Evolutionary conservation across 2,888 invertebrate genomes (phyloP), one percentile per base, ranked within the genome.

Genomic region (Atethmia centrago): DNA sequence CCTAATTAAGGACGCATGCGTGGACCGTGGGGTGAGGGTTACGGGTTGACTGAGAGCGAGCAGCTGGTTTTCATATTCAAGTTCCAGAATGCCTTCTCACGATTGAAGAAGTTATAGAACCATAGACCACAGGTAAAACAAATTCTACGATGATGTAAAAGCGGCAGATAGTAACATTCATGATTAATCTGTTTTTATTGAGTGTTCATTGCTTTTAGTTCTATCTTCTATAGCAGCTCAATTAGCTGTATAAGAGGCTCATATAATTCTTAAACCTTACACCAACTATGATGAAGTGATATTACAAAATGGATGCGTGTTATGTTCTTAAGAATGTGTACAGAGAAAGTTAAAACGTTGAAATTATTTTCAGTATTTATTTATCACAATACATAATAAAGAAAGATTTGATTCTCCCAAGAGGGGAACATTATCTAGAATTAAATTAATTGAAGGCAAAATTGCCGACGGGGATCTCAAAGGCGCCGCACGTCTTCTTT

Each of bases 1-100:
- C 95, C 95, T 96, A 96, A 96, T 96, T 96, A 95, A 95, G 94
- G 93, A 95, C 95, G 95, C 94, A 96, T 95, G 96, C 95, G 94
- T 94, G 94, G 94, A 94, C 93, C 91, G 88, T 74, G 80, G 88
- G 87, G 88, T 88, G 89, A 87, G 72, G 75, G 9, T 10, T 42
- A 58, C 5, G 82, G 85, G 16, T 63, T 5, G 1, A 82, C 25
- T 84, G 72, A 0, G 0, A 75, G 87, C 88, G 86, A 55, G 0
- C 1, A 84, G 83, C 83, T 80, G 31, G 42, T 51, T 56, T 42
- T 53, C 7, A 7, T 31, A 5, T 3, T 19, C 5, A 53, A 21
- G 21, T 36, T 61, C 5, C 8, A 21, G 8, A 31, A 51, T 3
- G 9, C 49, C 9, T 53, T n/a, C 40, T 40, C 2, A 31, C 9